These are phyloP conservation scores for Phanerotoma sp. DNA, from an alignment of 2,888 invertebrate species.

Conservation along the genomic window DNA sequence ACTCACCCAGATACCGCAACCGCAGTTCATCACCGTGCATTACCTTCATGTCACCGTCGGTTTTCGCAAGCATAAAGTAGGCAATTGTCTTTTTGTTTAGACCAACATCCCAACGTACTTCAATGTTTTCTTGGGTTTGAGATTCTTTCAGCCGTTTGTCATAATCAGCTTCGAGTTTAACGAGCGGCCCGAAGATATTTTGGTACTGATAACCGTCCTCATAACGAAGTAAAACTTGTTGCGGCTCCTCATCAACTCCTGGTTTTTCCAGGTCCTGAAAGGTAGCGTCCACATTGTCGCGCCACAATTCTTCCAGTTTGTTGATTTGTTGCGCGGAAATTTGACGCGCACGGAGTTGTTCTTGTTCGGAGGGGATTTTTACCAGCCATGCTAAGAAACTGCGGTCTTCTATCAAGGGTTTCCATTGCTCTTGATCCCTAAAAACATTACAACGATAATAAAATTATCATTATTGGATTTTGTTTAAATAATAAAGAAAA, in stretches of 20 bases:
- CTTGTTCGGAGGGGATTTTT: constrained; percentile 95
- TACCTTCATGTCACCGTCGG: constrained; percentile 97
- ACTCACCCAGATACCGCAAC: constrained; percentile 88
- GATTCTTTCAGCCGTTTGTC: constrained; percentile 97
- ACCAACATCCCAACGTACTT: constrained; percentile 98
- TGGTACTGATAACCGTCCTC: constrained; percentile 99
- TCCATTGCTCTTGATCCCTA: constrained; percentile 97
- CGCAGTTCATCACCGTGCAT: constrained; percentile 99
- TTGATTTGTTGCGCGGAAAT: constrained; percentile 97
- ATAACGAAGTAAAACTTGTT: constrained; percentile 77
- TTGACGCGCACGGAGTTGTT: constrained; percentile 93
- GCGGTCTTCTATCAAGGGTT: constrained; percentile 94
- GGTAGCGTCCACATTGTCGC: constrained; percentile 96
- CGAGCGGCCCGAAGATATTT: constrained; percentile 95
- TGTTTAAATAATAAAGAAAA: too few species aligned
- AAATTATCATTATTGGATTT: too few species aligned
- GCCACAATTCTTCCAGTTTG: constrained; percentile 98
- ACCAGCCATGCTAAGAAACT: constrained; percentile 97
- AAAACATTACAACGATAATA: too few species aligned
- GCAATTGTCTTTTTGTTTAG: constrained; percentile 98
- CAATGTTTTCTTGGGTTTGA: constrained; percentile 97
- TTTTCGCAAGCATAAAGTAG: constrained; percentile 95
- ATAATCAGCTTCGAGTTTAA: constrained; percentile 97
- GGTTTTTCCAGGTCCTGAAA: constrained; percentile 98
- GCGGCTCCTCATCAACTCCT: constrained; percentile 96